Percentiles rank a stretch among this genome's conserved stretches.
phyloP scores from a whole-genome alignment of 2,797 vertebrate genomes.

The Botia almorhae region DNA sequence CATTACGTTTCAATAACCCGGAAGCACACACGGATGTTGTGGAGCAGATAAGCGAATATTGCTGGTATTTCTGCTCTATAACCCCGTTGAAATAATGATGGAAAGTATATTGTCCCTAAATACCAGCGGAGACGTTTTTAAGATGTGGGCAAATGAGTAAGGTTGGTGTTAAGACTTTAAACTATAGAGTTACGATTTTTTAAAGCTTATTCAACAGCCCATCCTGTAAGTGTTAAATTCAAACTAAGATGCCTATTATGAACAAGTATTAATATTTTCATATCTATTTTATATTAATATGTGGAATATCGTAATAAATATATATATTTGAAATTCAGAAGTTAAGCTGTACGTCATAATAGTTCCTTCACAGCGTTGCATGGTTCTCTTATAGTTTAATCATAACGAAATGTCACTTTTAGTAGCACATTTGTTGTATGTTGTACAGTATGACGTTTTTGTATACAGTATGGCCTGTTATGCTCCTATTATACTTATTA shows the following conservation, averaged over 20 bases:
- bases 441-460: not conserved
- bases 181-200: not conserved
- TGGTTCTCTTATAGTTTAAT: not conserved
- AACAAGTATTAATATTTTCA: too few species aligned
- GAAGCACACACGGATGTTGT: slow-evolving; percentile 25
- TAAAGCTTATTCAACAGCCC: not conserved
- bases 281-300: too few species aligned
- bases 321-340: too few species aligned
- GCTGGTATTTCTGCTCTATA: not conserved
- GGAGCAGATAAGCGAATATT: not conserved
- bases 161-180: not conserved
- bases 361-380: too few species aligned
- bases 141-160: not conserved
- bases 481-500: slow-evolving; percentile 5
- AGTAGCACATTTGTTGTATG: not conserved
- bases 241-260: too few species aligned
- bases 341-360: too few species aligned
- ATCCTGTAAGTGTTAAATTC: too few species aligned
- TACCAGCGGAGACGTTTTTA: not conserved
- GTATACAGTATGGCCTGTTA: not conserved
- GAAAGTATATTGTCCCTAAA: not conserved
- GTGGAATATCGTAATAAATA: too few species aligned
- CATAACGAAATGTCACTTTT: not conserved
- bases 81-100: not conserved
- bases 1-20: slow-evolving; percentile 22